Conservation (phyloP, 2,113 vertebrate genomes). For the Esox niger region DNA sequence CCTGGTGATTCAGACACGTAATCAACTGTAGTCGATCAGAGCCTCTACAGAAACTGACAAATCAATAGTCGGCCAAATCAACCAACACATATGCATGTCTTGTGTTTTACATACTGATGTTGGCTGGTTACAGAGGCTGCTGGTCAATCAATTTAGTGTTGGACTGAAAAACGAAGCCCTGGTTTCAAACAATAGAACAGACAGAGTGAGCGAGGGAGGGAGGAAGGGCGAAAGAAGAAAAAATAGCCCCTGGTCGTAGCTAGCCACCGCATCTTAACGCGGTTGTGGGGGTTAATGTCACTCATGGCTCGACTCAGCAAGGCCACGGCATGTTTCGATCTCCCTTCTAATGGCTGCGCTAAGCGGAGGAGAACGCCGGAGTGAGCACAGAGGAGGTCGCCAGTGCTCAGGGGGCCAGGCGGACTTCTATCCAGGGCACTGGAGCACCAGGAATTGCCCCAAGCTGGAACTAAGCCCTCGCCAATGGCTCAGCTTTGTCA, state of each 20-base stretch:
- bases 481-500: conserved; percentile 13
- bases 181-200: too few relatives aligned
- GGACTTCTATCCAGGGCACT: conserved; percentile 45
- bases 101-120: background rate
- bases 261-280: conserved; percentile 10
- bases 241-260: background rate
- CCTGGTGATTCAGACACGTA: conserved; percentile 25
- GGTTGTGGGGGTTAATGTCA: conserved; percentile 33
- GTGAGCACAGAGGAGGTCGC: conserved; percentile 38
- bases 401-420: conserved; percentile 37
- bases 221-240: too few relatives aligned
- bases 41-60: conserved; percentile 22
- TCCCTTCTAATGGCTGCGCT: conserved; percentile 48
- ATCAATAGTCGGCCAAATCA: conserved; percentile 22
- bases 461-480: conserved; percentile 58
- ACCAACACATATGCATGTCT: background rate
- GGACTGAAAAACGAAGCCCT: too few relatives aligned
- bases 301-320: conserved; percentile 46
- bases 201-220: background rate
- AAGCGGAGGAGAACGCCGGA: conserved; percentile 14
- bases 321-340: conserved; percentile 53
- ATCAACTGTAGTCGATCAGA: conserved; percentile 42
- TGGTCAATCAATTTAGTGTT: too few relatives aligned
- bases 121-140: background rate
- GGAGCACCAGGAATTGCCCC: conserved; percentile 51